Percentiles rank a stretch among this genome's conserved stretches.
Conservation (phyloP, 1,140 invertebrate genomes). For the Cardiocondyla obscurior region DNA sequence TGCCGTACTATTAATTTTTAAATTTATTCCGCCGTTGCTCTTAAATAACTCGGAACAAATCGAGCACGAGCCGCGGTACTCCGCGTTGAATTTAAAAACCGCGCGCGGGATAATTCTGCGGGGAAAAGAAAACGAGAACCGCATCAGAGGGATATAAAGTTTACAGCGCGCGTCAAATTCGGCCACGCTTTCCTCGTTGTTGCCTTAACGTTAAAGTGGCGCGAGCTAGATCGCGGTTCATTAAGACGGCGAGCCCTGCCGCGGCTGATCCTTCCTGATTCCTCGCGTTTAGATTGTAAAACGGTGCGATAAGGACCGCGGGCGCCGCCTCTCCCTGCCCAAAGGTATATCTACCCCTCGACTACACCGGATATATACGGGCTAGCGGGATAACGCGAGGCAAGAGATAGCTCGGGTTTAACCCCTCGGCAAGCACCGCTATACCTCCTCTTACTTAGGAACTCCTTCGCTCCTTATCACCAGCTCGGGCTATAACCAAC, state of each 20-base stretch:
- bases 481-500: constrained; percentile 71
- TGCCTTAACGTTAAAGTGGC: neutral
- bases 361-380: constrained; percentile 70
- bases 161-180: neutral
- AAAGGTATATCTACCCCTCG: constrained; percentile 68
- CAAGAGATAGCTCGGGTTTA: constrained; percentile 75
- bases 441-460: constrained; percentile 72
- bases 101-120: neutral
- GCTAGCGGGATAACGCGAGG: constrained; percentile 69
- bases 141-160: neutral
- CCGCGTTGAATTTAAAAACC: neutral
- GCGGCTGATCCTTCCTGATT: constrained; percentile 70
- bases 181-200: neutral
- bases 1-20: neutral
- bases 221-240: constrained; percentile 56
- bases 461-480: constrained; percentile 75
- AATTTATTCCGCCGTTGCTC: neutral
- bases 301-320: constrained; percentile 71
- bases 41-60: neutral
- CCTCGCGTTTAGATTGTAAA: constrained; percentile 72
- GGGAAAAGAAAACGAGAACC: neutral
- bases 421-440: constrained; percentile 69
- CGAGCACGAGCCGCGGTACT: neutral
- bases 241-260: constrained; percentile 60
- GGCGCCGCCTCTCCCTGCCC: constrained; percentile 43